Evolutionary conservation across 2,888 invertebrate genomes (phyloP), one percentile per base, ranked within the genome.

Genomic region (Stenichneumon culpator): DNA sequence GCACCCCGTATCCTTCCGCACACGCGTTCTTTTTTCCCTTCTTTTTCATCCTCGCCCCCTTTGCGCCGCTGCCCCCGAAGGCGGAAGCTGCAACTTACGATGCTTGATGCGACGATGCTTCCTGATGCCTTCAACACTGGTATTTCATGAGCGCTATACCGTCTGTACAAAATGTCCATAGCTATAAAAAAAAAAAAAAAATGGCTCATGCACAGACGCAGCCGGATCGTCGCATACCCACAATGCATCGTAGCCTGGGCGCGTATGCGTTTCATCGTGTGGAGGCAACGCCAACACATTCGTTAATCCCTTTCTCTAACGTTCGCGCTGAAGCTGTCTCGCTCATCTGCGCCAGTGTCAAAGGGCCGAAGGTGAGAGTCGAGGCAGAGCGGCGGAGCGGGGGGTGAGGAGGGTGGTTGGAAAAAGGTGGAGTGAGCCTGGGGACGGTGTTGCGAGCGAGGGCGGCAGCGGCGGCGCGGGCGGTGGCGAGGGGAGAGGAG

Each of bases 281-380:
- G 39, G 47, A 16, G 47, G 54, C 57, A 52, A 19, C 19, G 60
- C 77, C 39, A 70, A 60, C 70, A 70, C 54, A 68, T 67, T 54
- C 69, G 57, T 74, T 69, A 73, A 79, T 79, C 65, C 79, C 68
- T 79, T 75, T 83, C 83, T 75, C 54, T 54, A 70, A 65, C 70
- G 75, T 75, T 75, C 70, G 44, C 79, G 73, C 79, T 44, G 65
- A 32, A 28, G 65, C 79, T 79, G 54, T 83, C 83, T 79, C 79
- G 77, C 75, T 83, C 74, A 54, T 65, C 52, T 39, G 50, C 57
- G 70, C 63, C 50, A 80, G 85, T 86, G 90, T 92, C 89, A 92
- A 92, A 92, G 91, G 89, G 91, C 88, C 87, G 90, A 88, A 90
- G 90, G 92, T 90, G 91, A 88, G 90, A 87, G 87, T 88, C 86